Conservation (phyloP, 1,140 invertebrate species). For the Sarcophaga peregrina region DNA sequence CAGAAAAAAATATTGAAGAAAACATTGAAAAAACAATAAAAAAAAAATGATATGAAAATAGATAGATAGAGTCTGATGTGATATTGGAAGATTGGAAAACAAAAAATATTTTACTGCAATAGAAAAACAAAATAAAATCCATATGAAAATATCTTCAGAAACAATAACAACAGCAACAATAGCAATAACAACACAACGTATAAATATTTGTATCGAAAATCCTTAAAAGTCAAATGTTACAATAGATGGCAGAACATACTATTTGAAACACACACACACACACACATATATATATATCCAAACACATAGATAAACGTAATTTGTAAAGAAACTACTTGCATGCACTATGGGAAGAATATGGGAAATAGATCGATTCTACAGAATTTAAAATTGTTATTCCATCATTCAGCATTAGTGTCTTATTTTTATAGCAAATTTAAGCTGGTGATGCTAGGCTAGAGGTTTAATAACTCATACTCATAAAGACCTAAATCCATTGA, state of each 20-base stretch:
- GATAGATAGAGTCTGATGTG: background rate
- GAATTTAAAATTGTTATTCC: too few species aligned
- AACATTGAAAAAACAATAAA: too few species aligned
- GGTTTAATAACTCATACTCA: too few species aligned
- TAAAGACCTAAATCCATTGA: too few species aligned
- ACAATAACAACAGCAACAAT: background rate
- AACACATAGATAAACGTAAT: background rate
- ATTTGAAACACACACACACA: background rate
- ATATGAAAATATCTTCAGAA: too few species aligned
- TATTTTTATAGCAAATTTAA: too few species aligned
- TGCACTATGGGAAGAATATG: too few species aligned
- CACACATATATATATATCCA: too few species aligned
- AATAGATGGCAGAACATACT: background rate
- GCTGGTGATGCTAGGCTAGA: too few species aligned
- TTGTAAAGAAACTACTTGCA: too few species aligned
- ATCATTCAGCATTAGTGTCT: too few species aligned
- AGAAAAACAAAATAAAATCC: background rate
- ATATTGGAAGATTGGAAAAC: background rate
- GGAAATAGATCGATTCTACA: too few species aligned
- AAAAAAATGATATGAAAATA: background rate
- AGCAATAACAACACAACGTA: background rate
- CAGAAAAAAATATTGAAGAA: background rate
- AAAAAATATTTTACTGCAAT: background rate
- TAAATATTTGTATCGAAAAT: conserved; percentile 15
- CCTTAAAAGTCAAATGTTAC: conserved; percentile 38